These are phyloP conservation scores for Limenitis arthemis DNA, from an alignment of 2,888 invertebrate species.

Conservation along the genomic window DNA sequence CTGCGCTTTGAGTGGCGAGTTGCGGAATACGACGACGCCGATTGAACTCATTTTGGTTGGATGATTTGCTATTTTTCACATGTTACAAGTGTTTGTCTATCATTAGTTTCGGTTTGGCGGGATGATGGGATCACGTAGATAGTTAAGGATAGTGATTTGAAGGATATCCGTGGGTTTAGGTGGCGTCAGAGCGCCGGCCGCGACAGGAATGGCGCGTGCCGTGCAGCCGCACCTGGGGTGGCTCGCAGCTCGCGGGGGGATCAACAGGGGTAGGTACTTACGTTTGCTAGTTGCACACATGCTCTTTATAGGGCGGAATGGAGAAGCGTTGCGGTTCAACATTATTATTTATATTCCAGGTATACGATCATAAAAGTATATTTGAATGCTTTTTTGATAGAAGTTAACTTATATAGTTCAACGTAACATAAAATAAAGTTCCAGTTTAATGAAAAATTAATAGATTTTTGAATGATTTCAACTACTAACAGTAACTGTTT, in stretches of 20 bases:
- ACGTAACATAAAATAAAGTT: too few species aligned
- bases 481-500: too few species aligned
- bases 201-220: constrained; percentile 70
- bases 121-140: constrained; percentile 41
- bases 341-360: constrained; percentile 2
- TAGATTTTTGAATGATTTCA: too few species aligned
- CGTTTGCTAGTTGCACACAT: constrained; percentile 70
- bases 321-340: constrained; percentile 43
- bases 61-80: constrained; percentile 54
- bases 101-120: constrained; percentile 38
- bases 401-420: too few species aligned
- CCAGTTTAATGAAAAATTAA: too few species aligned
- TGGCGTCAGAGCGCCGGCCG: constrained; percentile 66
- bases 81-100: constrained; percentile 47
- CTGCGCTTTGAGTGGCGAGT: constrained; percentile 73
- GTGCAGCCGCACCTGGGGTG: constrained; percentile 65
- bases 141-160: constrained; percentile 34
- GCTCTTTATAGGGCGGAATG: constrained; percentile 63
- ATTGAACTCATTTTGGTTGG: constrained; percentile 67
- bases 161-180: constrained; percentile 36
- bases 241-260: constrained; percentile 54
- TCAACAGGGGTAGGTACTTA: constrained; percentile 71
- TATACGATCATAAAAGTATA: not conserved
- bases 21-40: constrained; percentile 73
- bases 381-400: not conserved